Evolutionary conservation across 2,888 invertebrate species (phyloP), one percentile per base, ranked within the genome.

Genomic region (Hofmannophila pseudospretella): DNA sequence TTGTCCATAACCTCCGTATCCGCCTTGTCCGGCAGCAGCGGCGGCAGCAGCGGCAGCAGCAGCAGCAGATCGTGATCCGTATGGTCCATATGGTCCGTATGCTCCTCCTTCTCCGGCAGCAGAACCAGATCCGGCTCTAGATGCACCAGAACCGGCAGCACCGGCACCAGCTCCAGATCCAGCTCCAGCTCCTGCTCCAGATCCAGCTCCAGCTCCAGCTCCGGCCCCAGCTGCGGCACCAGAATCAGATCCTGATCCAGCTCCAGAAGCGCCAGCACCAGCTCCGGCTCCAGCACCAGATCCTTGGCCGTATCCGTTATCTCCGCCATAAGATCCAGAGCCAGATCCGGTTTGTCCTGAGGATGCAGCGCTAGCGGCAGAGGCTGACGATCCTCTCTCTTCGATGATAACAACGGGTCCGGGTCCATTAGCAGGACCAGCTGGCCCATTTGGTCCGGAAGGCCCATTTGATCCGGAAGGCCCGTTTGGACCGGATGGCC

Each of bases 21-120:
- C 20, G n/a, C 39, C 37, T 13, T 31, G 13, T 14, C 11, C 38
- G n/a, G 23, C 8, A 22, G 37, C 32, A 26, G 36, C 37, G 5
- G 43, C 33, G 19, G 39, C 20, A 10, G 36, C 39, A 7, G 26
- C 25, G 5, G 16, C 9, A 10, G 31, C 39, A 14, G 31, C 19
- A 29, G 30, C 25, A 13, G 14, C 31, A 11, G 3, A 3, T 4
- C 3, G 7, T 4, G 19, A 14, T 29, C 42, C 42, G 23, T 11
- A 10, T 1, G 30, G 3, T 34, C 26, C 27, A 1, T n/a, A n/a
- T n/a, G 23, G 3, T 12, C 34, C 16, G n/a, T 7, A 2, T 7
- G 4, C 8, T 2, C 8, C 23, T 23, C 8, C 8, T 11, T 9
- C 35, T 34, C 32, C 36, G 27, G 19, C 29, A 13, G 2, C 10